These are phyloP conservation scores for Scrobipalpa costella DNA, from an alignment of 2,888 invertebrate genomes.

Conservation along the genomic window DNA sequence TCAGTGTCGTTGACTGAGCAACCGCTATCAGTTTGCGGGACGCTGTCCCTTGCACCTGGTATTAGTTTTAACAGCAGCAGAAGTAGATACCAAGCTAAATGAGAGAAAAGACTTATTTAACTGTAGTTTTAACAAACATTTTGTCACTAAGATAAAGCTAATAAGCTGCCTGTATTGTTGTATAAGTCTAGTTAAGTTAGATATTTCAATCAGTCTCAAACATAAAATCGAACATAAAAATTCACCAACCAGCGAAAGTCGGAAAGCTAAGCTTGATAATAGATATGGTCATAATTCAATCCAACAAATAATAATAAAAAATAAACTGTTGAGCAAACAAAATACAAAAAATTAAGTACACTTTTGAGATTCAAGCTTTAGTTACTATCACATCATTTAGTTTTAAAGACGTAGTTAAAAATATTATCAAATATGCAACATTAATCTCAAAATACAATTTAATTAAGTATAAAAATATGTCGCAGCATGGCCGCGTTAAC, in stretches of 20 bases:
- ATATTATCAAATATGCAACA: slow-evolving; percentile 34
- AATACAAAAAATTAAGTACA: slow-evolving; percentile 53
- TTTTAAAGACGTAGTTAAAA: slow-evolving; percentile 6
- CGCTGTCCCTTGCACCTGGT: too few species aligned
- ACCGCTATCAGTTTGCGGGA: too few species aligned
- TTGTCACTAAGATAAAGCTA: not conserved
- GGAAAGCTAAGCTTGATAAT: not conserved
- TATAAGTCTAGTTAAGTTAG: not conserved
- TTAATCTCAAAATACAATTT: slow-evolving; percentile 39
- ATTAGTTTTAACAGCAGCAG: not conserved
- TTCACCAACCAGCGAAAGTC: not conserved
- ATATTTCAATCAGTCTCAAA: not conserved
- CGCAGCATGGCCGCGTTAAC: slow-evolving; percentile 37
- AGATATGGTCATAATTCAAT: not conserved
- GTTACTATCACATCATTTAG: slow-evolving; percentile 31
- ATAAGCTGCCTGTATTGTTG: not conserved
- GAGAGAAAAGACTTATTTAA: too few species aligned
- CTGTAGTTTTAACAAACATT: too few species aligned
- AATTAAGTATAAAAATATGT: slow-evolving; percentile 29
- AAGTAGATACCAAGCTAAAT: too few species aligned
- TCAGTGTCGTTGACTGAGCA: too few species aligned
- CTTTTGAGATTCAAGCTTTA: slow-evolving; percentile 55
- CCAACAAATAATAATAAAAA: slow-evolving; percentile 2
- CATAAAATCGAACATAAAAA: not conserved
- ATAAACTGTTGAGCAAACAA: slow-evolving; percentile 25